Conservation (phyloP, 2,113 vertebrate species). For the Misgurnus anguillicaudatus region DNA sequence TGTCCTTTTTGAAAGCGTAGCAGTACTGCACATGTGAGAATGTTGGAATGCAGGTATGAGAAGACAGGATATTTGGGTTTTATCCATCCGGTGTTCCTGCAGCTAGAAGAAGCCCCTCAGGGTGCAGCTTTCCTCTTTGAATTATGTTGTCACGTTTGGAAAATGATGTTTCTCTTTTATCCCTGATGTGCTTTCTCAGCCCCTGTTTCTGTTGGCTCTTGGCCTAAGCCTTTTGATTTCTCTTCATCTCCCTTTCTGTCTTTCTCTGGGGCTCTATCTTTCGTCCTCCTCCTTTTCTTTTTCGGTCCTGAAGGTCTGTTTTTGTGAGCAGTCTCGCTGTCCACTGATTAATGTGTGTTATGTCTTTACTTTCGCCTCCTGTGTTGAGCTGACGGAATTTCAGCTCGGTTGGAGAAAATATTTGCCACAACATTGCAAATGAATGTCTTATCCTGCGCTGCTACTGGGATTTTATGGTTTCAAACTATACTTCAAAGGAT, state of each 20-base stretch:
- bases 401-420: neutral
- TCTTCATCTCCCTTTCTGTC: slow-evolving; percentile 53
- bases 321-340: slow-evolving; percentile 28
- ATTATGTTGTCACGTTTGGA: slow-evolving; percentile 51
- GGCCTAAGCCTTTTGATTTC: slow-evolving; percentile 54
- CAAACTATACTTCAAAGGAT: slow-evolving; percentile 5
- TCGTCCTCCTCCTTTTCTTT: neutral
- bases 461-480: neutral
- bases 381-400: neutral
- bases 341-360: slow-evolving; percentile 5
- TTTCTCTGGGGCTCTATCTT: neutral
- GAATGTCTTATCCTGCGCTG: slow-evolving; percentile 4
- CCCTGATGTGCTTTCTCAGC: slow-evolving; percentile 41
- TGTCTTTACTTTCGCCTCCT: neutral
- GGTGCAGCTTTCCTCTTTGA: slow-evolving; percentile 45
- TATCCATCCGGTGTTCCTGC: slow-evolving; percentile 13
- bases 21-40: neutral
- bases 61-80: neutral
- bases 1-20: neutral
- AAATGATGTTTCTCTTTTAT: slow-evolving; percentile 54
- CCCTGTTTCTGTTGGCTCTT: slow-evolving; percentile 42
- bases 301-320: slow-evolving; percentile 35
- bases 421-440: neutral
- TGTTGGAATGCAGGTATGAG: neutral
- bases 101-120: slow-evolving; percentile 25